Conservation (phyloP, 2,113 vertebrate genomes). For the Amblyornis subalaris region DNA sequence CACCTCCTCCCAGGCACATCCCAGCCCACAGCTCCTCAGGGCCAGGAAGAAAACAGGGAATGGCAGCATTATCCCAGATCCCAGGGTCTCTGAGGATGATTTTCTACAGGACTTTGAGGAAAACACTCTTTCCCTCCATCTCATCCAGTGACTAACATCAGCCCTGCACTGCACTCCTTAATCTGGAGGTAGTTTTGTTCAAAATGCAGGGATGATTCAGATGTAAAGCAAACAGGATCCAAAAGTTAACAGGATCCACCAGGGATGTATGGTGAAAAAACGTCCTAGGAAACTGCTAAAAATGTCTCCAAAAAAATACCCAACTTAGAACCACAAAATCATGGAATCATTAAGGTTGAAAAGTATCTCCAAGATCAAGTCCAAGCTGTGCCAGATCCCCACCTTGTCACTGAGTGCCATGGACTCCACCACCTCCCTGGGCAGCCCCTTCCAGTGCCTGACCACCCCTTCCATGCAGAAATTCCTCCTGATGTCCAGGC, state of each 20-base stretch:
- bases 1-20: neutral
- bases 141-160: neutral
- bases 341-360: neutral
- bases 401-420: neutral
- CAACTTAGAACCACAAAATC: neutral
- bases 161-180: neutral
- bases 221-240: neutral
- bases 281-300: neutral
- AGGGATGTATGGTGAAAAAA: neutral
- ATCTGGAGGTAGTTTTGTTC: neutral
- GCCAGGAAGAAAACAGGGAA: neutral
- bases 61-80: neutral
- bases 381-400: rapidly evolving
- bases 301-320: neutral
- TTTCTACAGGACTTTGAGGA: neutral
- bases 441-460: neutral
- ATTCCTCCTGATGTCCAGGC: rapidly evolving
- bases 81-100: neutral
- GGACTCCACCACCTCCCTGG: neutral
- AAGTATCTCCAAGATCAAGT: neutral
- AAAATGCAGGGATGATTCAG: neutral
- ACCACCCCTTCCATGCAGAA: rapidly evolving
- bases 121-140: neutral
- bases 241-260: neutral
- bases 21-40: neutral